Base-by-base conservation (phyloP, 2,113 vertebrate species). In the Cyphomyrus discorhynchus region DNA sequence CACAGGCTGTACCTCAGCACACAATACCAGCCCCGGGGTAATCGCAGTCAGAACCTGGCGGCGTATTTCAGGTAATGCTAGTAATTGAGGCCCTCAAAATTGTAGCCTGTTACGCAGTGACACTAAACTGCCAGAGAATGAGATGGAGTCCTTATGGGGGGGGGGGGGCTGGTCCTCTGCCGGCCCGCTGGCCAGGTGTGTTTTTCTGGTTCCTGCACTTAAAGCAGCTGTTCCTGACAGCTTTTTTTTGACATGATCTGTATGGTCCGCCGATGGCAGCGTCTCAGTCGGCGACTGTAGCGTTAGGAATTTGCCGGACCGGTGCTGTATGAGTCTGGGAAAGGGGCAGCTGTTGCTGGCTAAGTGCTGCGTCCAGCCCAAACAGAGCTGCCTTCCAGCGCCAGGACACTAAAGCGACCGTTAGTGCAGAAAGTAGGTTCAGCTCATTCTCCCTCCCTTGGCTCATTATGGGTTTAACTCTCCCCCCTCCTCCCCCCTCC, bases 381-480 rank as follows among this genome's bases (percentile, higher is more conserved):
- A 87, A 50, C 21, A n/a, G 27, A 47, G 15, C 27, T 15, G n/a
- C 66, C 66, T 35, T 35, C 66, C 4, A 27, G 66, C 1, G 2
- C 17, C 50, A 53, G 9, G 24, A 49, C 50, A 9, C n/a, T 56
- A 52, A 87, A 56, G 27, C 13, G 31, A 53, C 49, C 50, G 83
- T 86, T 86, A 47, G 83, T 80, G 45, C 82, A 87, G 15, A 49
- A 35, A 87, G 47, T 50, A 86, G 84, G 24, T 27, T 27, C 84
- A 82, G 19, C 77, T 82, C 19, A 45, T 24, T 47, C 24, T 84
- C 45, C 24, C 45, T 24, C 82, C 45, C 47, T 21, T 84, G 42
- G 9, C 53, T 84, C 80, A 85, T 89, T 89, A 83, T 89, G 88
- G 70, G 35, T 89, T 85, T 84, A 84, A 77, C 70, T 11, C 35